Conservation (phyloP, 2,113 vertebrate genomes). For the Eublepharis macularius region DNA sequence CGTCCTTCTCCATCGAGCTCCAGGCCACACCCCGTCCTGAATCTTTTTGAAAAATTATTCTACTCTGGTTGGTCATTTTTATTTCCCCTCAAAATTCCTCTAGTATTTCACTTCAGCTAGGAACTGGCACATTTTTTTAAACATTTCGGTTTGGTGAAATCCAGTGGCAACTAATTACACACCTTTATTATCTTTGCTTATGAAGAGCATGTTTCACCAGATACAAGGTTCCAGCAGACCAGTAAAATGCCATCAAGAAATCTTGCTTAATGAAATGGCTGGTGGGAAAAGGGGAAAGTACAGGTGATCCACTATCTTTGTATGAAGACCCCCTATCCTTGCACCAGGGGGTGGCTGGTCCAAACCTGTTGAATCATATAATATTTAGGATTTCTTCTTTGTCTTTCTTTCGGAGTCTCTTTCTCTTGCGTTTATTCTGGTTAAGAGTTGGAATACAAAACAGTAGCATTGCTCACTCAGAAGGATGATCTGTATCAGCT, state of each 20-base stretch:
- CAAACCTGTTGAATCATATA: background rate
- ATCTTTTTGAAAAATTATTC: background rate
- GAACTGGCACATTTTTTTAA: background rate
- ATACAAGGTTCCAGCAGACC: too few relatives aligned
- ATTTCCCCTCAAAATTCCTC: background rate
- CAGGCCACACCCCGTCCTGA: too few relatives aligned
- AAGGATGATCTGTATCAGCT: constrained; percentile 65
- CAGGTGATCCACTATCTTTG: too few relatives aligned
- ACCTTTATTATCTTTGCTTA: too few relatives aligned
- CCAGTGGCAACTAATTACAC: background rate
- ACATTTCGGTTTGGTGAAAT: background rate
- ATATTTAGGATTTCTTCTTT: background rate
- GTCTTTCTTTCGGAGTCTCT: background rate
- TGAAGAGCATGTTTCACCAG: too few relatives aligned
- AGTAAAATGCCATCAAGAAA: too few relatives aligned
- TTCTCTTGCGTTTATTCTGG: constrained; percentile 38
- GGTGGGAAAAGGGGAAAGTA: too few relatives aligned
- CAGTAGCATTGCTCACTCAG: constrained; percentile 38
- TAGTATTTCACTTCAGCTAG: background rate
- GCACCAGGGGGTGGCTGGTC: too few relatives aligned
- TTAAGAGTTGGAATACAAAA: constrained; percentile 39
- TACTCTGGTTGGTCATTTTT: background rate
- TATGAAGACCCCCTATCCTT: too few relatives aligned
- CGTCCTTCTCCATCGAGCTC: too few relatives aligned
- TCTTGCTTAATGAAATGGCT: too few relatives aligned